Evolutionary conservation across 1,140 invertebrate genomes (phyloP), one percentile per base, ranked within the genome.

Genomic region (Drosophila serrata): DNA sequence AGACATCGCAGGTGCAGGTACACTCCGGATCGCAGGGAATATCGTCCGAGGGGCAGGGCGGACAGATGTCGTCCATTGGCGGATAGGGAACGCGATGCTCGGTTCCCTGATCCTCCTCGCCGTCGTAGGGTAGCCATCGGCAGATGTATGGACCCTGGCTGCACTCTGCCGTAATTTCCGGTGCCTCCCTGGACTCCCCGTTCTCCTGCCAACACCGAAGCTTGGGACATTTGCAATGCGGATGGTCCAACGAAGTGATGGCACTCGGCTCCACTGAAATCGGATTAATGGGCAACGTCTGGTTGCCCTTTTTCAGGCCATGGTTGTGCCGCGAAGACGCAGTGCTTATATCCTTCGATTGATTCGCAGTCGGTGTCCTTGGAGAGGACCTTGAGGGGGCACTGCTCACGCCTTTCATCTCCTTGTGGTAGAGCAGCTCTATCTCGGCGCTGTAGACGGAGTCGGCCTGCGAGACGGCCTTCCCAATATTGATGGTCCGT

Each of bases 71-170:
- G 3, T 59, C 62, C 49, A 79, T 42, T 12, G 81, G 79, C 3
- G 80, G 78, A 1, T 22, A 65, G 15, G 86, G 57, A 9, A 72
- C 78, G 12, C 12, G 12, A 15, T 85, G 85, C 15, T 81, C 53
- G 7, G 49, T 22, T 17, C 60, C 79, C 29, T 59, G 42, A 8
- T 82, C 76, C 13, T 79, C 77, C 33, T 84, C 69, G 6, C 74
- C 75, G 1, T 73, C 58, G 27, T 31, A 81, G 19, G 70, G 55
- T 29, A 86, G 19, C 91, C 91, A 92, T 13, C 81, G 84, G 37
- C 91, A 92, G 6, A 75, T 58, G 37, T 76, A 92, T 0, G 91
- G 84, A 0, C 91, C 91, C 45, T 92, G 91, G 46, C 91, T 90
- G 19, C 75, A 80, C 19, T 91, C 91, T 4, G 84, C 88, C 15